phyloP scores from a whole-genome alignment of 2,888 invertebrate species.

The Phaedon cochleariae region DNA sequence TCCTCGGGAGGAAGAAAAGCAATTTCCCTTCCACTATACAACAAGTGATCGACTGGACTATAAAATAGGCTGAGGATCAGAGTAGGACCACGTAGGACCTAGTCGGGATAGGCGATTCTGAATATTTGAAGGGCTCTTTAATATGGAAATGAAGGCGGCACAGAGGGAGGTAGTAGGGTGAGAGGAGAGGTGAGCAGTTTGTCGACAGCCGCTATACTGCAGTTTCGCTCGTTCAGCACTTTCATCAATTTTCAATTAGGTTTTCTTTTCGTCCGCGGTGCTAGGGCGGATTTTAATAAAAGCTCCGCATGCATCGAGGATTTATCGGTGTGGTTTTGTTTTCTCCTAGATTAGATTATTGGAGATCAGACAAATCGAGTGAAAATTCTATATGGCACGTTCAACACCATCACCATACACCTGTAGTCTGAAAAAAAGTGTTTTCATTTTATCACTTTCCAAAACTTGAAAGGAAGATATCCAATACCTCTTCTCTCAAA shows the following conservation, averaged over 20 bases:
- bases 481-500: too few relatives aligned
- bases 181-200: constrained; percentile 20
- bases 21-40: too few relatives aligned
- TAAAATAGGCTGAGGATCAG: too few relatives aligned
- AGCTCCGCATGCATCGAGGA: constrained; percentile 22
- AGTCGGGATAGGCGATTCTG: too few relatives aligned
- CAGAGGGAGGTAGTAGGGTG: background rate
- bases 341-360: background rate
- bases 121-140: constrained; percentile 48
- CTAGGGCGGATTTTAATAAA: constrained; percentile 36
- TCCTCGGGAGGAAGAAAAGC: too few relatives aligned
- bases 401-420: too few relatives aligned
- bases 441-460: too few relatives aligned
- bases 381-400: background rate
- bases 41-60: too few relatives aligned
- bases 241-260: constrained; percentile 54
- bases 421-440: too few relatives aligned
- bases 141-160: constrained; percentile 46
- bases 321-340: background rate
- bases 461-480: too few relatives aligned
- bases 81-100: too few relatives aligned
- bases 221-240: constrained; percentile 42
- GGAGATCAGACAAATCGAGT: too few relatives aligned
- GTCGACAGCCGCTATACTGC: constrained; percentile 28
- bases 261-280: constrained; percentile 45